A percentile compares a stretch with the other conserved stretches of the same genome.
These are phyloP conservation scores for Monopterus albus DNA, from an alignment of 2,113 vertebrate species.

Conservation along the genomic window DNA sequence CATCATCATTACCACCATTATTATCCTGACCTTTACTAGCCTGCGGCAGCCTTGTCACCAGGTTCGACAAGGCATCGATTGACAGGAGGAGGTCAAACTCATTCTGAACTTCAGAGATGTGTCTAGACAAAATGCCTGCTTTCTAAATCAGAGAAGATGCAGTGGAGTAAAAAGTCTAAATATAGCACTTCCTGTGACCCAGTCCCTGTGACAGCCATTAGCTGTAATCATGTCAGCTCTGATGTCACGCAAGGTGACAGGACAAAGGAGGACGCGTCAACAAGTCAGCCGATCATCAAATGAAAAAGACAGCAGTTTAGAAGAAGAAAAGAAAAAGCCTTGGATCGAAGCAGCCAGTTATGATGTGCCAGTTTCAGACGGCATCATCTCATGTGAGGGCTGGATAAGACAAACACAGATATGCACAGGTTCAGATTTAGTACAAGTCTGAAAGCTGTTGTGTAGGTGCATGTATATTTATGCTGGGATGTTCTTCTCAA, in stretches of 20 bases:
- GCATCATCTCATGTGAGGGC: conserved; percentile 49
- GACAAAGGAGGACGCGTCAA: conserved; percentile 74
- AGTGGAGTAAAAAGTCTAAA: conserved; percentile 55
- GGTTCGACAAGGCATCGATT: conserved; percentile 11
- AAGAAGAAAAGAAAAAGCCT: conserved; percentile 36
- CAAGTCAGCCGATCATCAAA: conserved; percentile 62
- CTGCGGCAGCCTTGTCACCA: background rate
- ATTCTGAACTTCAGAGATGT: conserved; percentile 26
- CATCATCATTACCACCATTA: conserved; percentile 6
- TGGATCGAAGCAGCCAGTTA: conserved; percentile 68
- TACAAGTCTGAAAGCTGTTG: conserved; percentile 61
- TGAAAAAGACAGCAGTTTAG: conserved; percentile 46
- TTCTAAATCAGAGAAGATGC: conserved; percentile 34
- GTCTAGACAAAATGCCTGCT: conserved; percentile 37
- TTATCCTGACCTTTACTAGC: conserved; percentile 26
- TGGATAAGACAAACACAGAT: conserved; percentile 58
- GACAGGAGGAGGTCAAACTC: conserved; percentile 48
- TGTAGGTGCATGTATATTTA: conserved; percentile 64
- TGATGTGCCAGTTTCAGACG: conserved; percentile 48
- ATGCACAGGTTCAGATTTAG: conserved; percentile 60
- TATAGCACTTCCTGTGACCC: conserved; percentile 53
- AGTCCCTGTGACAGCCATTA: conserved; percentile 72
- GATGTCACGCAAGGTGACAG: conserved; percentile 69
- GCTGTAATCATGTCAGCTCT: conserved; percentile 74
- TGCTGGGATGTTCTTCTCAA: conserved; percentile 63